Conservation (phyloP, 1,140 invertebrate species). For the Potamilus streckersoni region DNA sequence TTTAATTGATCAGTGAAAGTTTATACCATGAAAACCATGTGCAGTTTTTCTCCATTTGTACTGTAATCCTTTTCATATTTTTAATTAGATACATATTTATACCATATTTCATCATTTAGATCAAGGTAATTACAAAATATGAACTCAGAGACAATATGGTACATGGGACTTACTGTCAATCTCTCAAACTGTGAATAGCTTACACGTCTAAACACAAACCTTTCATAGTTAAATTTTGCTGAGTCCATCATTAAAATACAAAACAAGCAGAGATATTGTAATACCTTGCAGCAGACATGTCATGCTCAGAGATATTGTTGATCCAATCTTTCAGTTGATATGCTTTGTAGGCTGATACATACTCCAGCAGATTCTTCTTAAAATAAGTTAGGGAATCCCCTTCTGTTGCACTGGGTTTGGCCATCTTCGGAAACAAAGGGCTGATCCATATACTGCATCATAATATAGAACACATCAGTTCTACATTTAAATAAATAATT, state of each 20-base stretch:
- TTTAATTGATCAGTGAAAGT: too few relatives aligned
- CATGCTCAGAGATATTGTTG: conserved; percentile 77
- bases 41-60: too few relatives aligned
- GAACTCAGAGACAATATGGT: background rate
- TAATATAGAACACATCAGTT: background rate
- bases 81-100: too few relatives aligned
- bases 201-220: too few relatives aligned
- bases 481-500: too few relatives aligned
- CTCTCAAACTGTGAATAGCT: too few relatives aligned
- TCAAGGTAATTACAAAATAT: background rate
- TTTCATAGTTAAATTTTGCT: background rate
- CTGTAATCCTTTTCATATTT: too few relatives aligned
- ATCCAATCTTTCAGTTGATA: conserved; percentile 80
- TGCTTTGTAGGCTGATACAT: conserved; percentile 81
- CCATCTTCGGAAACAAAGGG: conserved; percentile 75
- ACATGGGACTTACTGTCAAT: background rate
- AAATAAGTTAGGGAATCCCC: conserved; percentile 89
- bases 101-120: too few relatives aligned
- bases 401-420: conserved; percentile 18
- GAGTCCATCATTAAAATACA: conserved; percentile 39
- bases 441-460: conserved; percentile 84
- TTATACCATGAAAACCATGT: too few relatives aligned
- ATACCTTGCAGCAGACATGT: conserved; percentile 86
- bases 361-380: conserved; percentile 85
- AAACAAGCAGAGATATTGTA: too few relatives aligned